phyloP scores from a whole-genome alignment of 1,140 invertebrate species.

The Mizuhopecten yessoensis region DNA sequence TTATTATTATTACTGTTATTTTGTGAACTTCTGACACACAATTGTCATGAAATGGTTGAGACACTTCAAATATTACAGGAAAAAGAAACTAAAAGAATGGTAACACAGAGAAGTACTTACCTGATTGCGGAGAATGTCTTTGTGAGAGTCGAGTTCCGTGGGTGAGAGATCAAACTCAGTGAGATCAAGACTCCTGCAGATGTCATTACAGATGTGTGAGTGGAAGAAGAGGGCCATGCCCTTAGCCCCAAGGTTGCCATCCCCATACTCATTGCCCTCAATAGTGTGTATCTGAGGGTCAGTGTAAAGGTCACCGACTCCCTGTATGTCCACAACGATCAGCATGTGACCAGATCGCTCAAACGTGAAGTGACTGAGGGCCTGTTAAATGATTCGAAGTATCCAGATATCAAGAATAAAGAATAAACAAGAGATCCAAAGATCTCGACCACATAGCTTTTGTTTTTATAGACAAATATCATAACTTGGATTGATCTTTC shows the following conservation, averaged over 20 bases:
- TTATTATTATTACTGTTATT: too few relatives aligned
- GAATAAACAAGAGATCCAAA: too few relatives aligned
- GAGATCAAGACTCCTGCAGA: slow-evolving; percentile 85
- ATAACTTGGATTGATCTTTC: too few relatives aligned
- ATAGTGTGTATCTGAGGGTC: slow-evolving; percentile 87
- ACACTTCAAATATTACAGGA: not conserved
- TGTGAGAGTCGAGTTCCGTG: slow-evolving; percentile 78
- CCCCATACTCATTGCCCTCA: slow-evolving; percentile 85
- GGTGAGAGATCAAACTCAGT: slow-evolving; percentile 85
- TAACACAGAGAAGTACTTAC: too few relatives aligned
- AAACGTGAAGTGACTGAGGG: slow-evolving; percentile 88
- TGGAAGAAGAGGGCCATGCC: slow-evolving; percentile 88
- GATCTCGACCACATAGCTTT: too few relatives aligned
- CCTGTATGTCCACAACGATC: slow-evolving; percentile 88
- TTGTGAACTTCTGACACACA: too few relatives aligned
- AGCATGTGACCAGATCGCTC: slow-evolving; percentile 86
- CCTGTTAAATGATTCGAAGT: too few relatives aligned
- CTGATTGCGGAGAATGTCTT: slow-evolving; percentile 74
- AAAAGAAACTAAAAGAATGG: not conserved
- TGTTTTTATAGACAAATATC: too few relatives aligned
- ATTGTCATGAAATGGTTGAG: too few relatives aligned
- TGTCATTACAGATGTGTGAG: slow-evolving; percentile 86
- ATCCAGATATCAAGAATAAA: too few relatives aligned
- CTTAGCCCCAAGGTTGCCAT: slow-evolving; percentile 86
- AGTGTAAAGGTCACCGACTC: slow-evolving; percentile 87